Evolutionary conservation across 2,888 invertebrate genomes (phyloP).

Genomic region (Polylopha cassiicola): DNA sequence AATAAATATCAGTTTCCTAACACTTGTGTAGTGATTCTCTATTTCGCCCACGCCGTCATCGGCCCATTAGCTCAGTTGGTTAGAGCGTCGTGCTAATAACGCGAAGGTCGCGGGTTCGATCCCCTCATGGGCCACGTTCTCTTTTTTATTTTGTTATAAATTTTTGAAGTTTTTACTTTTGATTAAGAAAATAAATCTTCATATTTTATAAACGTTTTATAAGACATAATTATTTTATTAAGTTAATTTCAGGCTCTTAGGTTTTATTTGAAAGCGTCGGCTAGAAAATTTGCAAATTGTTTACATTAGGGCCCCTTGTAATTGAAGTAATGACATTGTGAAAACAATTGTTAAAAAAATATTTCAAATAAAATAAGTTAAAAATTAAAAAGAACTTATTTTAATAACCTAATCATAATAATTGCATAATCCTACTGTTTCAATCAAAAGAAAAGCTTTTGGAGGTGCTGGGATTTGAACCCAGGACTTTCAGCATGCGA

Average conservation of each 20-base stretch:
- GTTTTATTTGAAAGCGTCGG: no score
- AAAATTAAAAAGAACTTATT: constrained; percentile 27
- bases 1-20: no score
- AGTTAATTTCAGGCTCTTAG: no score
- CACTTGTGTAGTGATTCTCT: background rate
- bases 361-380: constrained; percentile 3
- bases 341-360: constrained; percentile 1
- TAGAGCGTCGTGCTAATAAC: constrained; percentile 74
- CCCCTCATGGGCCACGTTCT: constrained; percentile 65
- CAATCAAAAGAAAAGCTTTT: constrained; percentile 29
- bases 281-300: no score
- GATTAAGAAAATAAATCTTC: background rate
- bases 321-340: background rate
- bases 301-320: no score
- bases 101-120: constrained; percentile 73
- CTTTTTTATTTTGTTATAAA: constrained; percentile 24
- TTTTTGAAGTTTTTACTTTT: constrained; percentile 11
- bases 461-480: constrained; percentile 82
- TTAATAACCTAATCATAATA: constrained; percentile 20
- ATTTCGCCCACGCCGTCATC: background rate
- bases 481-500: constrained; percentile 82
- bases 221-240: no score
- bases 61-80: constrained; percentile 73
- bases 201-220: no score
- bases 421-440: no score